Evolutionary conservation across 2,797 vertebrate species (phyloP).

Genomic region (Anguilla obscura): DNA sequence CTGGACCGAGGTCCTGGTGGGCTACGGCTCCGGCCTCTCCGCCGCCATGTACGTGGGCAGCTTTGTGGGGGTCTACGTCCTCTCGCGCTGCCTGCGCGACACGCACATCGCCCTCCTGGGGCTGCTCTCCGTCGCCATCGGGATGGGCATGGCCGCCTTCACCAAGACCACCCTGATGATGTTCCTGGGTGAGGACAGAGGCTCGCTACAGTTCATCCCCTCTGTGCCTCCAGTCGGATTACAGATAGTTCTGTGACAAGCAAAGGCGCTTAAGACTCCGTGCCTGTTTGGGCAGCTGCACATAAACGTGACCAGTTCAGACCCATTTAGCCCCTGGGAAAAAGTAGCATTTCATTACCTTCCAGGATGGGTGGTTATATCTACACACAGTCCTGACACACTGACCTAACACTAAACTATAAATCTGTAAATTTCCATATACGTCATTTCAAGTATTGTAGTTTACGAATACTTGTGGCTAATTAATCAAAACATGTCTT

Average conservation of each 20-base stretch:
- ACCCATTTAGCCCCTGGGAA: background rate
- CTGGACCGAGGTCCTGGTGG: conserved; percentile 81
- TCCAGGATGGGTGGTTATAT: background rate
- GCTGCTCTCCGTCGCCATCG: conserved; percentile 70
- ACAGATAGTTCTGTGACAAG: background rate
- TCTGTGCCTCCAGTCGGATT: background rate
- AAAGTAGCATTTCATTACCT: background rate
- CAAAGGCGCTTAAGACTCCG: background rate
- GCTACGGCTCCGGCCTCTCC: conserved; percentile 74
- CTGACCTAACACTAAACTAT: background rate
- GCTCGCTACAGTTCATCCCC: background rate
- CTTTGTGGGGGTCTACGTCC: conserved; percentile 74
- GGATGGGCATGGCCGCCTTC: conserved; percentile 72
- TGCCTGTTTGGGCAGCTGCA: background rate
- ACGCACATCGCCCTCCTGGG: conserved; percentile 75
- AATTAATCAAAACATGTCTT: background rate
- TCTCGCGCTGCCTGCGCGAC: conserved; percentile 75
- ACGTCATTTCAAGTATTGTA: background rate
- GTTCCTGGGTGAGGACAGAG: conserved; percentile 75
- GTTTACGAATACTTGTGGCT: background rate
- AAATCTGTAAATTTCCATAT: background rate
- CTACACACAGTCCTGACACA: background rate
- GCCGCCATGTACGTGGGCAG: conserved; percentile 72
- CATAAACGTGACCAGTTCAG: background rate
- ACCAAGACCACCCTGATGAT: conserved; percentile 77